These are phyloP conservation scores for Oophaga sylvatica DNA, from an alignment of 2,797 vertebrate genomes.

Conservation along the genomic window DNA sequence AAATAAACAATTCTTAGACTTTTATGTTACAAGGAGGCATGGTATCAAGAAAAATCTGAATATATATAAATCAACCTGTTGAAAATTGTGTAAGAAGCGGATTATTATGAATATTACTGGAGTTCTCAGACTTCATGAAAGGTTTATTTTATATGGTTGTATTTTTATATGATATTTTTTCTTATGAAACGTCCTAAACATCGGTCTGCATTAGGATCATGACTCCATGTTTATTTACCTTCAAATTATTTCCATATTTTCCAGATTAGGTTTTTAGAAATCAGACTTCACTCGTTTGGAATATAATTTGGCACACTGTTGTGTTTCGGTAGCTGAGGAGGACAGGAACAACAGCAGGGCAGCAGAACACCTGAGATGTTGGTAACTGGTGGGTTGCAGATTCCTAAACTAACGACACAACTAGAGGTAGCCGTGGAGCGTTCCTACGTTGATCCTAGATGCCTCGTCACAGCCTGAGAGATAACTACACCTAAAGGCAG, in stretches of 20 bases:
- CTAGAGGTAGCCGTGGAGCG: too few species aligned
- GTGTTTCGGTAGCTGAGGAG: too few species aligned
- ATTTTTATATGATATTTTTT: slow-evolving; percentile 28
- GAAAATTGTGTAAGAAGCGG: background rate
- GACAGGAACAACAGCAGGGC: too few species aligned
- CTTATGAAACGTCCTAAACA: slow-evolving; percentile 29
- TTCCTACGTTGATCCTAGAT: too few species aligned
- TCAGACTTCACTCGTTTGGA: slow-evolving; percentile 29
- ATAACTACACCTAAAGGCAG: too few species aligned
- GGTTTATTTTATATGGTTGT: slow-evolving; percentile 22
- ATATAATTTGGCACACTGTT: slow-evolving; percentile 22
- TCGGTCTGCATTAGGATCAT: slow-evolving; percentile 53
- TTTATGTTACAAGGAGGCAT: slow-evolving; percentile 33
- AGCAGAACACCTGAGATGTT: too few species aligned
- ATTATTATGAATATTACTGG: slow-evolving; percentile 11
- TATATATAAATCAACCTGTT: slow-evolving; percentile 19
- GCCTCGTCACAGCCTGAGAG: too few species aligned
- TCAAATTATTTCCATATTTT: slow-evolving; percentile 45
- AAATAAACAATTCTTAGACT: slow-evolving; percentile 26
- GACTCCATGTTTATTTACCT: slow-evolving; percentile 28
- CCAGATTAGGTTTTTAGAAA: slow-evolving; percentile 10
- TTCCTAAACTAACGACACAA: too few species aligned
- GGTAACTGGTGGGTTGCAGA: too few species aligned
- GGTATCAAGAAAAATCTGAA: slow-evolving; percentile 24
- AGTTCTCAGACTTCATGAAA: slow-evolving; percentile 10